Conservation (phyloP, 37 sponge, comb jelly and placozoan species). For the Eunapius fragilis region DNA sequence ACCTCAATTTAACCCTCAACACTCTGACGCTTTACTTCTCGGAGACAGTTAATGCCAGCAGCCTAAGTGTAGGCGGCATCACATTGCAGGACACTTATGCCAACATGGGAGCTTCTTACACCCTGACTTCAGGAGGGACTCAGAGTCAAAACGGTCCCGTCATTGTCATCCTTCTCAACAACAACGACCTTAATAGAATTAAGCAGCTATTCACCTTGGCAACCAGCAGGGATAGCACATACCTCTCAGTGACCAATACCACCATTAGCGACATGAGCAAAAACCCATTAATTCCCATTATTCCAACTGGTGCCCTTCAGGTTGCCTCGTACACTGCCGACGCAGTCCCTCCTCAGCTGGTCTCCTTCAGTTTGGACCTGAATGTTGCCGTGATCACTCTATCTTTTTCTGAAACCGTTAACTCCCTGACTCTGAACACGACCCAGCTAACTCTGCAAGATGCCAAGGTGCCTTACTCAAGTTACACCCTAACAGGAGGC, state of each 20-base stretch:
- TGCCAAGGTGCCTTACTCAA: constrained; percentile 41
- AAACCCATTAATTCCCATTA: constrained; percentile 57
- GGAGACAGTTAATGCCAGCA: constrained; percentile 80
- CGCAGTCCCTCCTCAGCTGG: constrained; percentile 47
- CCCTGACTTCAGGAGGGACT: constrained; percentile 68
- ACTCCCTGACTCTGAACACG: constrained; percentile 49
- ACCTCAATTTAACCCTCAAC: constrained; percentile 71
- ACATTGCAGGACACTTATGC: constrained; percentile 42
- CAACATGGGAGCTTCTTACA: constrained; percentile 38
- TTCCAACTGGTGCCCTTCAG: constrained; percentile 24
- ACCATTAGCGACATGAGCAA: constrained; percentile 74
- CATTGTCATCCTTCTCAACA: constrained; percentile 47
- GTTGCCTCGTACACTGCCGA: constrained; percentile 57
- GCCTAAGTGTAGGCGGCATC: constrained; percentile 73
- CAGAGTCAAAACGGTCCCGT: constrained; percentile 50
- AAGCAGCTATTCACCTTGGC: constrained; percentile 63
- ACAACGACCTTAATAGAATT: constrained; percentile 73
- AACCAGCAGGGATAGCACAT: constrained; percentile 45
- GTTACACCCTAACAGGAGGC: constrained; percentile 73
- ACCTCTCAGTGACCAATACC: constrained; percentile 57
- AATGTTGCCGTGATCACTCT: constrained; percentile 75
- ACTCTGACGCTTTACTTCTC: constrained; percentile 75
- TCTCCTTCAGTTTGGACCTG: constrained; percentile 71
- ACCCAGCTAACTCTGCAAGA: constrained; percentile 77
- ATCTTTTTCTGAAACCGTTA: constrained; percentile 87